Evolutionary conservation across 2,888 invertebrate genomes (phyloP), one percentile per base, ranked within the genome.

Genomic region (Sphaerolaimus hirsutus): DNA sequence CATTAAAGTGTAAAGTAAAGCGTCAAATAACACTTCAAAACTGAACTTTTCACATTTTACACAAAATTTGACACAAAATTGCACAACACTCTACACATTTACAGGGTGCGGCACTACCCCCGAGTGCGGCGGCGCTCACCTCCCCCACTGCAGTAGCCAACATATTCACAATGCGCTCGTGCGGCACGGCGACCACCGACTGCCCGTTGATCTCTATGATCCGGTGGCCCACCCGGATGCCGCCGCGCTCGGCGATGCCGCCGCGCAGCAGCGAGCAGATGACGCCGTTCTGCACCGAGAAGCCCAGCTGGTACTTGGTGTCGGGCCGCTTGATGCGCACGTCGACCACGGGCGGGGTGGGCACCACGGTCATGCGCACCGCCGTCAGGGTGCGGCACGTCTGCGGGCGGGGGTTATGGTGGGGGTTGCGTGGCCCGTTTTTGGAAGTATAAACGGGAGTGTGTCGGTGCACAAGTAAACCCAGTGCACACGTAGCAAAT

Each of bases 161-260:
- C 65, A 97, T 75, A 72, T 91, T 91, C 63, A 99, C 97, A 66
- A 99, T 97, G 66, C 87, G 82, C 68, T 99, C 97, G 72, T 99
- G 97, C 53, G 93, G 89, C 53, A 97, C 93, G 52, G 97, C 97
- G 46, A 99, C 97, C 46, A 97, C 93, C 70, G 91, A 91, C 71
- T 91, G 89, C 67, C 87, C 81, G 73, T 97, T 97, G 63, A 97
- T 97, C 75, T 99, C 97, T 61, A 99, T 99, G 66, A 99, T 99
- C 59, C 97, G 76, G 69, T 99, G 97, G 0, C 97, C 97, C 7
- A 97, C 93, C 54, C 97, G 76, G 49, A 97, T 91, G 36, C 97
- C 97, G 50, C 97, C 97, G 53, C 97, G 73, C 70, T 97, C 97
- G 42, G 97, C 97, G 56, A 97, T 99, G 40, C 97, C 97, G 46